Conservation (phyloP, 2,888 invertebrate genomes). For the Orgyia antiqua region DNA sequence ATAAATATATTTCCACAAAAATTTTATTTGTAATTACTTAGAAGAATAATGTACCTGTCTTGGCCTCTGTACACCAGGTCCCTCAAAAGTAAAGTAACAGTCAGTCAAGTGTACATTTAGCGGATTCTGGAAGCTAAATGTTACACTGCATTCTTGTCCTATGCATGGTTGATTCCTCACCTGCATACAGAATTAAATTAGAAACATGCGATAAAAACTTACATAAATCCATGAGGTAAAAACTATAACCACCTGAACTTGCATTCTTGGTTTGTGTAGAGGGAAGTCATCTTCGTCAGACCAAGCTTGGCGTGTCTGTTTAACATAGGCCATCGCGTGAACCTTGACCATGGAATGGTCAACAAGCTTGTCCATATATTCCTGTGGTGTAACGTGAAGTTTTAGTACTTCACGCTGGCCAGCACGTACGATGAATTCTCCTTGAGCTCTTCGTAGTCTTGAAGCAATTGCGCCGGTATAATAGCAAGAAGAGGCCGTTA, state of each 20-base stretch:
- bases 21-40: not conserved
- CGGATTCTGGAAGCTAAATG: constrained; percentile 83
- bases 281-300: constrained; percentile 86
- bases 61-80: constrained; percentile 81
- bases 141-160: constrained; percentile 73
- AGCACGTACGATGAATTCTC: constrained; percentile 79
- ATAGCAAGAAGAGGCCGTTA: constrained; percentile 81
- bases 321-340: constrained; percentile 83
- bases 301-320: constrained; percentile 86
- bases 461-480: constrained; percentile 83
- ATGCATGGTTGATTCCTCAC: constrained; percentile 70
- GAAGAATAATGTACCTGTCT: constrained; percentile 60
- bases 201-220: not conserved
- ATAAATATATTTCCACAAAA: not conserved
- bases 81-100: constrained; percentile 84
- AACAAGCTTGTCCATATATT: constrained; percentile 83
- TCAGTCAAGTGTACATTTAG: constrained; percentile 79
- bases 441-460: constrained; percentile 79
- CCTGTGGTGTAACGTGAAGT: constrained; percentile 80
- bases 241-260: constrained; percentile 79
- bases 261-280: constrained; percentile 82
- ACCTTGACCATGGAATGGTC: constrained; percentile 85
- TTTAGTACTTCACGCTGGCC: constrained; percentile 80
- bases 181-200: constrained; percentile 26
- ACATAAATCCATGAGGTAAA: not conserved